phyloP scores from a whole-genome alignment of 2,113 vertebrate genomes.

The Gallinago media region DNA sequence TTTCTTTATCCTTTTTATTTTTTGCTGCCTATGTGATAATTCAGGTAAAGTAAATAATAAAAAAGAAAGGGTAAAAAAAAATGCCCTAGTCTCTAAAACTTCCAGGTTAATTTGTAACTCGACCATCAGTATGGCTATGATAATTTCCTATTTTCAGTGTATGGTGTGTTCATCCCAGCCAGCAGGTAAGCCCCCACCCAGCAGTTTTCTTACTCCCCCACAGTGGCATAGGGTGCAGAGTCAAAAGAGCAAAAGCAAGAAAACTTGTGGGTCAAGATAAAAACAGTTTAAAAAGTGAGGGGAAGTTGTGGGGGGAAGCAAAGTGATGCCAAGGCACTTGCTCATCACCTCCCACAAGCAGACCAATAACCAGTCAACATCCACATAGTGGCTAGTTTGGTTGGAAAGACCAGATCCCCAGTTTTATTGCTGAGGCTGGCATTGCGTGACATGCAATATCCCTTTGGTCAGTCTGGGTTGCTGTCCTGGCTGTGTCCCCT shows the following conservation, averaged over 20 bases:
- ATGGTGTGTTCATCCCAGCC: not conserved
- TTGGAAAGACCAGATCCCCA: not conserved
- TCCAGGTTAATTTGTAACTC: not conserved
- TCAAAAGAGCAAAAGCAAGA: not conserved
- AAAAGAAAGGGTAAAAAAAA: not conserved
- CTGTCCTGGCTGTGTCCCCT: not conserved
- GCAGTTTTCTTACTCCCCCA: not conserved
- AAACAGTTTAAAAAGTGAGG: not conserved
- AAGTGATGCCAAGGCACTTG: not conserved
- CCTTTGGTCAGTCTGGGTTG: fast-evolving
- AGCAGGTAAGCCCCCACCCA: not conserved
- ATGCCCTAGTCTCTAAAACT: not conserved
- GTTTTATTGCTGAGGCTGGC: not conserved
- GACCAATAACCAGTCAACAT: not conserved
- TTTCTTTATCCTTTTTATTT: too few relatives aligned
- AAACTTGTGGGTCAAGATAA: not conserved
- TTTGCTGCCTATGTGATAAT: not conserved
- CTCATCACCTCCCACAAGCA: not conserved
- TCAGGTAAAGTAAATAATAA: not conserved
- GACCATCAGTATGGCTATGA: not conserved
- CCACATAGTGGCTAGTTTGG: not conserved
- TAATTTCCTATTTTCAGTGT: not conserved
- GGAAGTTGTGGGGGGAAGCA: fast-evolving
- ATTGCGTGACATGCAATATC: fast-evolving
- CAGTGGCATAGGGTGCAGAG: not conserved